Base-by-base conservation (phyloP, 2,797 vertebrate species). In the Hephaestus fuliginosus region DNA sequence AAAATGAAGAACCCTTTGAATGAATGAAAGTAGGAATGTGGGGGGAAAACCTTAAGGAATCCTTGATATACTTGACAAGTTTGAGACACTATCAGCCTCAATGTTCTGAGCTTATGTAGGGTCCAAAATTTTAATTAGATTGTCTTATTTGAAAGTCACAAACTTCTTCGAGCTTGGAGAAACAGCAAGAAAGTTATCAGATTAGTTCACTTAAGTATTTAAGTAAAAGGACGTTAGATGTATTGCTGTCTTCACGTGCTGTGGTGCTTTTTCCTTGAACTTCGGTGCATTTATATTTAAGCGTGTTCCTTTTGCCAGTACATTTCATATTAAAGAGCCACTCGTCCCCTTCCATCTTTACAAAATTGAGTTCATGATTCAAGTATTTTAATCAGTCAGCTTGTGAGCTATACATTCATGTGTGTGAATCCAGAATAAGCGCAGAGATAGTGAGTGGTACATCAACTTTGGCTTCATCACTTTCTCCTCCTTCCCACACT, bases 1-100 rank as follows among this genome's bases (percentile, higher is more conserved):
- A 91, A 93, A 92, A 90, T 80, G 80, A 81, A 88, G 91, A 88
- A 70, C 62, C 78, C 82, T 89, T 89, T 90, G 80, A 91, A 90
- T 88, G 87, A 93, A 85, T 82, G 73, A 69, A 86, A 84, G 80
- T 74, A 80, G 69, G 66, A 25, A 84, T 61, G 60, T 72, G 43
- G 7, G 46, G 30, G 62, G 43, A 66, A 60, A 71, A 65, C 67
- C 69, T 81, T 33, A 76, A 86, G 79, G 76, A 86, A 85, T 90
- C 85, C 58, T 81, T 84, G 77, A 86, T 90, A 82, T 61, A 83
- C 69, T 87, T 88, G 82, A 91, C 86, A 92, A 86, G 66, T 88
- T 80, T 81, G 80, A 86, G 78, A 78, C 63, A 74, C 39, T 64
- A 65, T 81, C 66, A 62, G 51, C 28, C n/a, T 66, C 67, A 51